Percentiles rank a stretch among this genome's conserved stretches.
Conservation (phyloP, 2,113 vertebrate genomes). For the Oryctolagus cuniculus region DNA sequence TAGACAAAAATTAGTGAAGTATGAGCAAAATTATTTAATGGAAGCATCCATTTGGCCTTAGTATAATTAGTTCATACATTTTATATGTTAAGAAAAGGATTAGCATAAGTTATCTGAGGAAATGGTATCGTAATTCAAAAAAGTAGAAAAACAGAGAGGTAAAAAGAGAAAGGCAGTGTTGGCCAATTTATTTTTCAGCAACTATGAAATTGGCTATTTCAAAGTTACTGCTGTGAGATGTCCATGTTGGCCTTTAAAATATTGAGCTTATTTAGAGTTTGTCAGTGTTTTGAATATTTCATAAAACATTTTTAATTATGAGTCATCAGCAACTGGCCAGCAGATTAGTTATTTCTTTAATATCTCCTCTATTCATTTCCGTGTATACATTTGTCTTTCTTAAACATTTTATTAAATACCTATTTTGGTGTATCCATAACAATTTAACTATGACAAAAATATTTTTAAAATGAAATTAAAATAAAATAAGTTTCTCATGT, state of each 20-base stretch:
- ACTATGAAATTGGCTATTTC: not conserved
- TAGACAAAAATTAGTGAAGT: not conserved
- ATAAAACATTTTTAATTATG: not conserved
- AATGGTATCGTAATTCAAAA: not conserved
- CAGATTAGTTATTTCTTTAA: not conserved
- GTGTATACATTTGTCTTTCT: not conserved
- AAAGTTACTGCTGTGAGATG: not conserved
- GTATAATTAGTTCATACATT: not conserved
- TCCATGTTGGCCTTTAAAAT: not conserved
- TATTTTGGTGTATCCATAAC: not conserved
- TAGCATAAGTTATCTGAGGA: not conserved
- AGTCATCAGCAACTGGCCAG: not conserved
- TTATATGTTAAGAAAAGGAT: not conserved
- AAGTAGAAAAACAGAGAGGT: too few species aligned
- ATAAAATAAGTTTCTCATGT: not conserved
- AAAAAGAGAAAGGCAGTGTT: not conserved
- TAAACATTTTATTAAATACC: not conserved
- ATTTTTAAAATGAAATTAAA: slow-evolving; percentile 4
- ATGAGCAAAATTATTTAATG: not conserved
- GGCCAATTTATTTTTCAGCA: not conserved
- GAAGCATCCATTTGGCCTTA: not conserved
- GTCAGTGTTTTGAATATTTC: not conserved
- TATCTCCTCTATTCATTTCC: not conserved
- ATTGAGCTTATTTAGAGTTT: not conserved
- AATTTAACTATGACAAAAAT: not conserved